Conservation (phyloP, 2,113 vertebrate genomes). For the Ptilorrhoa leucosticta region DNA sequence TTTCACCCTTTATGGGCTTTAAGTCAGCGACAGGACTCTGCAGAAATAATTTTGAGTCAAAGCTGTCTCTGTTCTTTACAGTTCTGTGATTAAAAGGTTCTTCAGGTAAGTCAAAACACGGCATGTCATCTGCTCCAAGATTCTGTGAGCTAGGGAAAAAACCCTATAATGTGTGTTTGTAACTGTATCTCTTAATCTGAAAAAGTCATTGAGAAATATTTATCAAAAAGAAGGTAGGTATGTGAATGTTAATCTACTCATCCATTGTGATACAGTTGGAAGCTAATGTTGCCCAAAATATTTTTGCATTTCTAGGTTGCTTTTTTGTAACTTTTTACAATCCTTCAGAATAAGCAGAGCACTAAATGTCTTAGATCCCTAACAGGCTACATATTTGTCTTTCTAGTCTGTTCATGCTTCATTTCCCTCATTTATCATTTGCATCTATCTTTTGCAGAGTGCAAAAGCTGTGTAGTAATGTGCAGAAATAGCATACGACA, state of each 20-base stretch:
- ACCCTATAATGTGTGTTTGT: neutral
- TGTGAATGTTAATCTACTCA: neutral
- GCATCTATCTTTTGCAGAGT: neutral
- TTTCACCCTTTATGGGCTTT: neutral
- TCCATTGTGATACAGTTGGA: neutral
- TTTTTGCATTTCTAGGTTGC: neutral
- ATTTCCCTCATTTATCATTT: neutral
- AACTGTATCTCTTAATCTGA: neutral
- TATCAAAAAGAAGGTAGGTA: neutral
- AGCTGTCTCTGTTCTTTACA: neutral
- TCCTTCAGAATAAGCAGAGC: neutral
- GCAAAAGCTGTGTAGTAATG: neutral
- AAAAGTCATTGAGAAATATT: neutral
- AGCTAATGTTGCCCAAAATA: neutral
- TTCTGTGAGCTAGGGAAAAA: neutral
- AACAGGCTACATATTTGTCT: neutral
- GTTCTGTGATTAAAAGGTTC: neutral
- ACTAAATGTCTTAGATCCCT: neutral
- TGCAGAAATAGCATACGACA: neutral
- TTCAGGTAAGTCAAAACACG: neutral
- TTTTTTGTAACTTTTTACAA: neutral
- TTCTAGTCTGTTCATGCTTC: neutral
- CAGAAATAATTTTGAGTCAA: neutral
- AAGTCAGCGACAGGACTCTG: neutral
- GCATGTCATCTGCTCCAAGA: neutral